Percentiles rank a stretch among this genome's conserved stretches.
Evolutionary conservation across 2,888 invertebrate species (phyloP).

Genomic region (Limnephilus marmoratus): DNA sequence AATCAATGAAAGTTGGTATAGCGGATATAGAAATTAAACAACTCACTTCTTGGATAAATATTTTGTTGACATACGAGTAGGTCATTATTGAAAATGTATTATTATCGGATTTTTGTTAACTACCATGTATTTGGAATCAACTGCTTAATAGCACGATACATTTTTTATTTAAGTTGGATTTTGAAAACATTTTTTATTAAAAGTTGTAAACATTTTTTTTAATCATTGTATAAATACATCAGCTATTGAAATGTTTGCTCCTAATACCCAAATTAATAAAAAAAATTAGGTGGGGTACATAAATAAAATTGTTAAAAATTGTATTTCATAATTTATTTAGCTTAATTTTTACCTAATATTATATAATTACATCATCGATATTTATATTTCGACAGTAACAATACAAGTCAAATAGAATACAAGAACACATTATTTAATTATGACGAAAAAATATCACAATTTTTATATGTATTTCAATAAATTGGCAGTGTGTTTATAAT

Average conservation of each 20-base stretch:
- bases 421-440: slow-evolving; percentile 23
- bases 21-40: too few species aligned
- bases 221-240: too few species aligned
- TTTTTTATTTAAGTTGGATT: not conserved
- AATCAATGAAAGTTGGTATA: too few species aligned
- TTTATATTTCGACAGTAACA: slow-evolving; percentile 34
- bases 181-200: not conserved
- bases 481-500: slow-evolving; percentile 52
- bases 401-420: slow-evolving; percentile 42
- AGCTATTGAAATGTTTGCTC: too few species aligned
- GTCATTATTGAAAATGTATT: too few species aligned
- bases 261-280: not conserved
- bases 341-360: slow-evolving; percentile 40
- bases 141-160: not conserved
- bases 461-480: slow-evolving; percentile 33
- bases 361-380: slow-evolving; percentile 41
- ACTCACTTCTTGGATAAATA: too few species aligned
- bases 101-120: too few species aligned
- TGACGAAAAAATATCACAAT: slow-evolving; percentile 53
- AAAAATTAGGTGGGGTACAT: not conserved
- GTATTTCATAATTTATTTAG: slow-evolving; percentile 47
- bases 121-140: too few species aligned
- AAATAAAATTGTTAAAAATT: not conserved
- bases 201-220: too few species aligned
- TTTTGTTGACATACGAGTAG: too few species aligned